These are phyloP conservation scores for Triops longicaudatus DNA, from an alignment of 1,140 invertebrate species.

Conservation along the genomic window DNA sequence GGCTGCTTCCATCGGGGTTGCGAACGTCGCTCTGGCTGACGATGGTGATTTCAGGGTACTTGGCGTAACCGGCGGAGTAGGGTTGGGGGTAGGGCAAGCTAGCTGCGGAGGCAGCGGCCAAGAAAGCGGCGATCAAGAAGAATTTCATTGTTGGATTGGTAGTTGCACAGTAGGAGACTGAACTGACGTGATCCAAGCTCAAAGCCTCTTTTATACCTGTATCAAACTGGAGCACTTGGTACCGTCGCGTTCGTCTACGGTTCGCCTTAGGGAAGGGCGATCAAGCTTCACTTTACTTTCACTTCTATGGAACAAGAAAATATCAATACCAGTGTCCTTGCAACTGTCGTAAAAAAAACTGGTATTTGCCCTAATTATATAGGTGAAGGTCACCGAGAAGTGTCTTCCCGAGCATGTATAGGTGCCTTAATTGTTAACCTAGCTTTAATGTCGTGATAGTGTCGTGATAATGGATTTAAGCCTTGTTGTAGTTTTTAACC, in stretches of 20 bases:
- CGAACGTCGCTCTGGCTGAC: background rate
- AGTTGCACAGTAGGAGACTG: background rate
- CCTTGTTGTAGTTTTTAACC: no score
- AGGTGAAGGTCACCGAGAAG: no score
- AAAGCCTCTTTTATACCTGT: background rate
- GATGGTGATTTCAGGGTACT: background rate
- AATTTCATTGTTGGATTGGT: background rate
- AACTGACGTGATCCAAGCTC: background rate
- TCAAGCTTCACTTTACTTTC: background rate
- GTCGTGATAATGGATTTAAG: no score
- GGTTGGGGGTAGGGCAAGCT: background rate
- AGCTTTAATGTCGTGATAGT: no score
- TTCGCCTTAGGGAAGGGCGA: background rate
- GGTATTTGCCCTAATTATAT: no score
- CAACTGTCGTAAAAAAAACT: no score
- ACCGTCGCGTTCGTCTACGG: background rate
- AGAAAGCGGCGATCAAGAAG: constrained; percentile 9
- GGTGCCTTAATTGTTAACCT: no score
- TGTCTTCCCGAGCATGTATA: no score
- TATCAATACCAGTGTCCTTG: no score
- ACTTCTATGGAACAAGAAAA: background rate
- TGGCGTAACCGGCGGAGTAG: background rate
- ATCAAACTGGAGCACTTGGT: background rate
- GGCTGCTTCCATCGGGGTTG: background rate
- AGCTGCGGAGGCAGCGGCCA: constrained; percentile 9